Base-by-base conservation (phyloP, 2,888 invertebrate genomes). In the Drosophila aldrichi region DNA sequence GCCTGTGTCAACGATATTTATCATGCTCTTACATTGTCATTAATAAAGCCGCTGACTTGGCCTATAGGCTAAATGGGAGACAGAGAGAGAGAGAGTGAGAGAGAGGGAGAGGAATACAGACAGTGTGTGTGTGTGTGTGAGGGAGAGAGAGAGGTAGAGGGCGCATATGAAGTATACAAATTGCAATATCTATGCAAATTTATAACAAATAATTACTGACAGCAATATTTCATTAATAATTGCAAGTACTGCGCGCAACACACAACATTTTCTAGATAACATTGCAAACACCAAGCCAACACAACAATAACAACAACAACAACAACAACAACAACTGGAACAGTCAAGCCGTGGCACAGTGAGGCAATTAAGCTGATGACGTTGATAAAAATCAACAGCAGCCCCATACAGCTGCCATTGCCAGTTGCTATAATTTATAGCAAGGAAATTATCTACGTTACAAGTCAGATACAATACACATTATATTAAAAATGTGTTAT, bases 161-260 rank as follows among this genome's bases (percentile, higher is more conserved):
- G 12, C 54, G 55, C 65, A 65, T 73, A 70, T 80, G 90, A 88
- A 82, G 89, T 86, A 79, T 79, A 81, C 89, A 89, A 87, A 83
- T 87, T 87, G 90, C 90, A 90, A 82, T 91, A 86, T 87, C 88
- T 87, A 90, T 86, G 90, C 90, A 90, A 91, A 90, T 90, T 91
- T 81, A 82, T 84, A 82, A 88, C 91, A 91, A 89, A 83, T 83
- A 86, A 86, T 86, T 90, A 86, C 90, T 88, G 88, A 91, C 90
- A 88, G 82, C 90, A 81, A 90, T 91, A 90, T 87, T 91, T 91
- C 90, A 88, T 89, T 81, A 82, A 79, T 88, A 90, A 90, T 88
- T 86, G 78, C 89, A 74, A 79, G 71, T 76, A 80, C 72, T 52
- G 62, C 54, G 66, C 69, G 59, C 67, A 73, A 68, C 49, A 22